A percentile compares a stretch with the other conserved stretches of the same genome.
These are phyloP conservation scores for Agelaius tricolor DNA, from an alignment of 2,113 vertebrate genomes.

Conservation along the genomic window DNA sequence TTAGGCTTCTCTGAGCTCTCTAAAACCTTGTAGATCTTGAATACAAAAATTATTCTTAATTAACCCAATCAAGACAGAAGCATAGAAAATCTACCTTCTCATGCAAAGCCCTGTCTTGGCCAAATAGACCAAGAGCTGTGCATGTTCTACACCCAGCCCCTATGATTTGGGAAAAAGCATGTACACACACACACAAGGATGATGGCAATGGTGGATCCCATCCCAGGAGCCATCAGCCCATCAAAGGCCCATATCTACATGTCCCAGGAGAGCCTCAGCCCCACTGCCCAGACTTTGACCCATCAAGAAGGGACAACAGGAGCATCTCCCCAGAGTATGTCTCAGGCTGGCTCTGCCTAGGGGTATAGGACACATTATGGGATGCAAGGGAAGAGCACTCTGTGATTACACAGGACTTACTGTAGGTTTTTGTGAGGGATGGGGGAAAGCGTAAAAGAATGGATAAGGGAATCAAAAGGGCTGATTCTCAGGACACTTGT, in stretches of 20 bases:
- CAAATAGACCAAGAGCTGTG: not conserved
- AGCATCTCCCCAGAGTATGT: not conserved
- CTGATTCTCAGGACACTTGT: not conserved
- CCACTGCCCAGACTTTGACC: not conserved
- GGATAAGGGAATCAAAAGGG: not conserved
- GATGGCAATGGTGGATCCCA: not conserved
- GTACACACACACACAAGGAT: too few species aligned
- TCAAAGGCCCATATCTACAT: not conserved
- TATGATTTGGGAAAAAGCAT: not conserved
- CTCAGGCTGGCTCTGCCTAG: not conserved
- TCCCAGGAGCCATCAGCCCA: not conserved
- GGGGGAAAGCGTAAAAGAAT: not conserved
- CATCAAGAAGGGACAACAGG: not conserved
- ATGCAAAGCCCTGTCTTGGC: not conserved
- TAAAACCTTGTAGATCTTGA: not conserved
- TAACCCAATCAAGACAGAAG: not conserved
- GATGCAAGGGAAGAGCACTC: not conserved
- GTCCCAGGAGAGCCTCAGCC: not conserved
- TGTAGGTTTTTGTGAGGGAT: fast-evolving
- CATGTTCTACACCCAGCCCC: not conserved
- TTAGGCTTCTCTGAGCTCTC: not conserved
- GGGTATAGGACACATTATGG: not conserved
- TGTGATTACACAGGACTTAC: not conserved
- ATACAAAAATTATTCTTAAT: not conserved
- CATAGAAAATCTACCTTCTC: not conserved